Conservation (phyloP, 2,113 vertebrate species). For the Cynoglossus semilaevis region DNA sequence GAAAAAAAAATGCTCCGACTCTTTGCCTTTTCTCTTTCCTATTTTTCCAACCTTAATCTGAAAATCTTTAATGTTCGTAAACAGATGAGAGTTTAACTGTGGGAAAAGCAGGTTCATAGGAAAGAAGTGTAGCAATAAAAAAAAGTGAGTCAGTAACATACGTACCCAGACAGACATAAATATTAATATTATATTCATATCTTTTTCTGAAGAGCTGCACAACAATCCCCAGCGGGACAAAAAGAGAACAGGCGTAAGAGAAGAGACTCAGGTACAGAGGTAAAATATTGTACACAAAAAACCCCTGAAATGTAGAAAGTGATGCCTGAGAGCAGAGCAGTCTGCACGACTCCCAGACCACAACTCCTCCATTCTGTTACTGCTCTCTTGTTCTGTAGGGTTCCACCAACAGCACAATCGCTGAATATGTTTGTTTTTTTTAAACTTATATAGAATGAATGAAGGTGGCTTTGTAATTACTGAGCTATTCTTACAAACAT, state of each 20-base stretch:
- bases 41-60: background rate
- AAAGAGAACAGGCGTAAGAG: background rate
- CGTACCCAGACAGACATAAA: slow-evolving; percentile 1
- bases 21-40: background rate
- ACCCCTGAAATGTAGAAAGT: slow-evolving; percentile 6
- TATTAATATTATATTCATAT: background rate
- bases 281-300: slow-evolving; percentile 4
- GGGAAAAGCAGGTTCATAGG: background rate
- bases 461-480: too few relatives aligned
- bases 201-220: background rate
- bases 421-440: too few relatives aligned
- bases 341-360: slow-evolving; percentile 24
- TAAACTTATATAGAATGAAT: too few relatives aligned
- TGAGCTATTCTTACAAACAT: too few relatives aligned
- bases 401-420: too few relatives aligned
- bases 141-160: background rate
- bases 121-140: background rate
- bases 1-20: too few relatives aligned
- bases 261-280: background rate
- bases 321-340: slow-evolving; percentile 8
- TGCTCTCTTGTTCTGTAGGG: too few relatives aligned
- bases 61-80: background rate
- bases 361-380: background rate
- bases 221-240: background rate
- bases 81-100: background rate